Evolutionary conservation across 2,888 invertebrate genomes (phyloP), one percentile per base, ranked within the genome.

Genomic region (Mystacides longicornis): DNA sequence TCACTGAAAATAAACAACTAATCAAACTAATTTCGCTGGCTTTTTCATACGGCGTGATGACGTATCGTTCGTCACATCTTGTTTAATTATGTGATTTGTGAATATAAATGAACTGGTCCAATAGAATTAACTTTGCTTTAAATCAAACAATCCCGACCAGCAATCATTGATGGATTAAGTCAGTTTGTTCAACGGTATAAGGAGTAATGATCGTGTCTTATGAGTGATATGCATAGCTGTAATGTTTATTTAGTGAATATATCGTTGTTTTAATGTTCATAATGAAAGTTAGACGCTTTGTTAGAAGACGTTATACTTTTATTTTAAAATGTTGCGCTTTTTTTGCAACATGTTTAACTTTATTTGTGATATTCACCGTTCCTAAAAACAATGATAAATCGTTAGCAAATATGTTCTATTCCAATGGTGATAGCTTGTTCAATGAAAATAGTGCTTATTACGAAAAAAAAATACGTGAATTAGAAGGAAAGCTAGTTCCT

Each of bases 401-500:
- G 54, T 37, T 5, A 11, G 7, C 11, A 27, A 27, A 54, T 18
- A 54, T 54, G 49, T 43, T 49, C 21, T 50, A 23, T 43, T 23
- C 49, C 18, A 54, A 23, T 19, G 27, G n/a, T 43, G 53, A 49
- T 22, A 37, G 14, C 11, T 22, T 23, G 4, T 11, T 56, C 3
- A 23, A 31, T 19, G 51, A 49, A 9, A 46, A 57, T 31, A 55
- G 55, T n/a, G 43, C 19, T 16, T 18, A 49, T 2, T 57, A 55
- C 20, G 83, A 83, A 62, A 67, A 68, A 46, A 72, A 78, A 65
- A 80, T 87, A 57, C 67, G 69, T 20, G 75, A 77, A 53, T 86
- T 89, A 66, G 81, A 88, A 62, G 72, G 75, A 16, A 78, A 80
- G 62, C 82, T 89, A 55, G 75, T 86, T 16, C 76, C 79, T 3